A percentile compares a stretch with the other conserved stretches of the same genome.
Conservation (phyloP, 2,797 vertebrate species). For the Threskiornis aethiopicus region DNA sequence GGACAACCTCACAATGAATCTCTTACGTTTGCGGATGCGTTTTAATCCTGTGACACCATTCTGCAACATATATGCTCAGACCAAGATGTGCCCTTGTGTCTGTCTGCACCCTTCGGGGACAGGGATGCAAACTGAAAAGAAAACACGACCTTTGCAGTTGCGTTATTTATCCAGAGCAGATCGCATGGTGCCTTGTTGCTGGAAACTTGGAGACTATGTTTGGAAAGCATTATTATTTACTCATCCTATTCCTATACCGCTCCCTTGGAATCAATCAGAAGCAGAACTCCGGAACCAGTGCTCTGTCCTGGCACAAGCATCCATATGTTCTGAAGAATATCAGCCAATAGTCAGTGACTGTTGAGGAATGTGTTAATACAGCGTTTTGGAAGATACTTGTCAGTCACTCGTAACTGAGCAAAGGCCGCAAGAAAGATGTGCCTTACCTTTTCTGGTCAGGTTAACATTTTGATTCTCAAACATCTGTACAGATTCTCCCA, state of each 20-base stretch:
- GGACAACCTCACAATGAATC: background rate
- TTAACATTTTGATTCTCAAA: conserved; percentile 97
- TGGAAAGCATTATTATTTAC: background rate
- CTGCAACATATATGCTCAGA: background rate
- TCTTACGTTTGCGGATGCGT: background rate
- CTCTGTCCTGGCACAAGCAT: background rate
- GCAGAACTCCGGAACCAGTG: background rate
- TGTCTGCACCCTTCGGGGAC: background rate
- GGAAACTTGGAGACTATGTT: background rate
- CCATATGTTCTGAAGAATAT: background rate
- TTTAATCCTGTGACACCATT: background rate
- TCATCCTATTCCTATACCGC: background rate
- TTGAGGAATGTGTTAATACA: background rate
- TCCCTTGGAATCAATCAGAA: background rate
- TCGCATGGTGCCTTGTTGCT: background rate
- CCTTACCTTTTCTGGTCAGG: conserved; percentile 89
- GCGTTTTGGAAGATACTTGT: background rate
- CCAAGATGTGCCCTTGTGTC: background rate
- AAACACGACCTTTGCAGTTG: background rate
- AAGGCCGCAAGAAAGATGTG: background rate
- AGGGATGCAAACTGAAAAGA: background rate
- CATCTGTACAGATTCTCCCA: conserved; percentile 99
- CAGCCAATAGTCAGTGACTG: background rate
- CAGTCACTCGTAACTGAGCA: background rate
- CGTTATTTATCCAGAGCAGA: background rate